phyloP scores from a whole-genome alignment of 2,888 invertebrate species.

The Ceratothoa steindachneri region DNA sequence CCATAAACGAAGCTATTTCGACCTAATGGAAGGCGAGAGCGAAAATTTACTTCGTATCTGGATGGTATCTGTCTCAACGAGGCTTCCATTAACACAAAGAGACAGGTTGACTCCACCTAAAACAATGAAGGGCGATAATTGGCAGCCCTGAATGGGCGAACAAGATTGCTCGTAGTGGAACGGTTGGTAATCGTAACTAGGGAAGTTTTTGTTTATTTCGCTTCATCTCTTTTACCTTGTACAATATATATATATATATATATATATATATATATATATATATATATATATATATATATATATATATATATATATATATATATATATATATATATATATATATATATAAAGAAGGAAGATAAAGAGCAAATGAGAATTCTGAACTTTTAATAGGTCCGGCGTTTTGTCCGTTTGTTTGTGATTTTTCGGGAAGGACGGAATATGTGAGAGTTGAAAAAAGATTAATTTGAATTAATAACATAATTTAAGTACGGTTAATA shows the following conservation, averaged over 20 bases:
- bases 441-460: no score
- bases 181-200: background rate
- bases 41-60: background rate
- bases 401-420: no score
- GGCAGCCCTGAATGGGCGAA: background rate
- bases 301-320: background rate
- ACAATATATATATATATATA: background rate
- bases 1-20: background rate
- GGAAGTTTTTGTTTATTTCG: background rate
- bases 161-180: background rate
- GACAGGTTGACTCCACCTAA: background rate
- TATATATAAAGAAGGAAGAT: conserved; percentile 3
- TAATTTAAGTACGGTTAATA: no score
- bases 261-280: background rate
- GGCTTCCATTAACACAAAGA: background rate
- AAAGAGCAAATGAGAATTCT: no score
- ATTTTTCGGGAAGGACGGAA: no score
- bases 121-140: background rate
- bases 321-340: conserved; percentile 4
- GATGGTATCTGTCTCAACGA: background rate
- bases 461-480: no score
- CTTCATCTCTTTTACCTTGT: background rate
- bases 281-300: background rate
- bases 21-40: background rate
- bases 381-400: no score